phyloP scores from a whole-genome alignment of 2,113 vertebrate species.

The Cettia cetti region DNA sequence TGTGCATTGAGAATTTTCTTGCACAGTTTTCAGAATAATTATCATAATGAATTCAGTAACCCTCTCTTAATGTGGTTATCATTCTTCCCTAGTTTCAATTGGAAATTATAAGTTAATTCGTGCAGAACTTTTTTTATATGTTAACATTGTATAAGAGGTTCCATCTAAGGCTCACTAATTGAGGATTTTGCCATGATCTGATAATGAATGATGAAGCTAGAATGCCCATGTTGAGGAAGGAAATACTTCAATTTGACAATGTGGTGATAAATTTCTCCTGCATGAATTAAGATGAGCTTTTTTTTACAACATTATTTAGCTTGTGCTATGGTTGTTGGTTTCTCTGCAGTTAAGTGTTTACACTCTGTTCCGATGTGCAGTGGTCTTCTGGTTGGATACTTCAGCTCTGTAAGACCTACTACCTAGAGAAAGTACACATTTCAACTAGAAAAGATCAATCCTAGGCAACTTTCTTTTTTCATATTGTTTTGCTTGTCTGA shows the following conservation, averaged over 20 bases:
- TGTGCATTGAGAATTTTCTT: background rate
- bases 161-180: background rate
- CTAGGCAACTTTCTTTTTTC: background rate
- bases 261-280: background rate
- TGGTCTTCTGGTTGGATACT: background rate
- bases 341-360: background rate
- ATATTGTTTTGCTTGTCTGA: background rate
- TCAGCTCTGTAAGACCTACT: background rate
- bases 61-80: constrained; percentile 20
- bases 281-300: background rate
- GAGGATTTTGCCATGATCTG: background rate
- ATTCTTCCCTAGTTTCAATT: constrained; percentile 27
- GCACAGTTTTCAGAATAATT: background rate
- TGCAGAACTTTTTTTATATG: constrained; percentile 20
- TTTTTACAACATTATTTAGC: background rate
- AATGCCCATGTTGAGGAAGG: background rate
- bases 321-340: background rate
- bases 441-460: background rate
- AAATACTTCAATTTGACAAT: background rate
- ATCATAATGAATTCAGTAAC: background rate
- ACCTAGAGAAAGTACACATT: background rate
- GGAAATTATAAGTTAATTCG: background rate
- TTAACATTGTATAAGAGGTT: background rate
- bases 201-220: background rate
- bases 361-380: background rate